phyloP scores from a whole-genome alignment of 2,113 vertebrate genomes.

The Haemorhous mexicanus region DNA sequence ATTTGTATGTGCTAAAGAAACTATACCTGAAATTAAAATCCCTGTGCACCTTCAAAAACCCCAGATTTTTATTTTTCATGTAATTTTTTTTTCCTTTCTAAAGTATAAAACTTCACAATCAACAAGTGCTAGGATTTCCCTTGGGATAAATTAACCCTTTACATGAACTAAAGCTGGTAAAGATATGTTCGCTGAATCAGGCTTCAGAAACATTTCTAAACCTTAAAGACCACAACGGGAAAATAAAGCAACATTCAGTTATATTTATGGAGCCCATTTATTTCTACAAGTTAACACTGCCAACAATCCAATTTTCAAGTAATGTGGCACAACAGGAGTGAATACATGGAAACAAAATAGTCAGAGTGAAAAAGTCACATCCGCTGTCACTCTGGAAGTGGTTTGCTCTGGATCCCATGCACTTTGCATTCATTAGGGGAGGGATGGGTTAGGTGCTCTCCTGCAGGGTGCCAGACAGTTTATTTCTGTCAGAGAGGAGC shows the following conservation, averaged over 20 bases:
- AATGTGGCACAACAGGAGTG: neutral
- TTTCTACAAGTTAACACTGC: constrained; percentile 30
- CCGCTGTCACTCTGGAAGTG: fast-evolving
- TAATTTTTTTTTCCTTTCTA: neutral
- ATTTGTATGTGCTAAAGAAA: neutral
- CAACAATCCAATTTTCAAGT: neutral
- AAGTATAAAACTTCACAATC: neutral
- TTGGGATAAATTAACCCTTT: neutral
- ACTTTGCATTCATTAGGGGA: neutral
- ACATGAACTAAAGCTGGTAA: neutral
- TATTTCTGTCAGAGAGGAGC: neutral
- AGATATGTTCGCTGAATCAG: neutral
- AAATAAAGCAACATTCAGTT: neutral
- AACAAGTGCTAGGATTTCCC: neutral
- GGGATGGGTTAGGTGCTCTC: neutral
- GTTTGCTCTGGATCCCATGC: neutral
- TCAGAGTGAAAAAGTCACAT: neutral
- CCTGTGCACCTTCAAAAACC: neutral
- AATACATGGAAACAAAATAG: neutral
- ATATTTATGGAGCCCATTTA: neutral
- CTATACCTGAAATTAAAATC: neutral
- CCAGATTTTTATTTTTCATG: neutral
- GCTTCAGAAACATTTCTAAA: neutral
- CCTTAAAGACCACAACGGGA: fast-evolving
- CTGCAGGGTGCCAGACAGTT: neutral